A percentile compares a stretch with the other conserved stretches of the same genome.
phyloP scores from a whole-genome alignment of 2,113 vertebrate species.

The Zingel zingel region DNA sequence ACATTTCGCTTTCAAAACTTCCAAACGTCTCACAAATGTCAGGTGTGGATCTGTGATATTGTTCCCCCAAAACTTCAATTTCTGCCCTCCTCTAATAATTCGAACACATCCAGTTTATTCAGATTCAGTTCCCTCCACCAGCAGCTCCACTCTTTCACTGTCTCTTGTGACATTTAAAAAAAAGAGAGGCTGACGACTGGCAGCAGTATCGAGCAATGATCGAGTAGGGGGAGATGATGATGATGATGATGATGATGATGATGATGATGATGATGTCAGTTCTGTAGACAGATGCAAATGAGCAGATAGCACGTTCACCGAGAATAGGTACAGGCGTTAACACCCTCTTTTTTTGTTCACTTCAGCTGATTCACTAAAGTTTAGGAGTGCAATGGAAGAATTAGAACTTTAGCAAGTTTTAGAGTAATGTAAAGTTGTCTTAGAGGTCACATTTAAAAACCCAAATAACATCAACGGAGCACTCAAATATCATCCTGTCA shows the following conservation, averaged over 20 bases:
- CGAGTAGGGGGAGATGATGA: neutral
- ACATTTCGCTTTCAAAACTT: neutral
- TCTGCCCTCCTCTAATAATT: no score
- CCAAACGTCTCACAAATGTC: neutral
- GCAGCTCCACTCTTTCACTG: neutral
- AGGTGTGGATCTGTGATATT: neutral
- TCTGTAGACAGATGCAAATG: conserved; percentile 58
- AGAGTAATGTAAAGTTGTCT: neutral
- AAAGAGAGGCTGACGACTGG: neutral
- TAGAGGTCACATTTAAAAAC: neutral
- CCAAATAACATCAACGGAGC: neutral
- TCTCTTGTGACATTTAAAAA: neutral
- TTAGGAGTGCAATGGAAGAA: neutral
- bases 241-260: conserved; percentile 5
- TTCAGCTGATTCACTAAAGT: conserved; percentile 1
- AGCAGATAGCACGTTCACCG: conserved; percentile 41
- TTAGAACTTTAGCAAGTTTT: neutral
- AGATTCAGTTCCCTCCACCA: no score
- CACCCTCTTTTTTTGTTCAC: neutral
- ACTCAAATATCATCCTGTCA: neutral
- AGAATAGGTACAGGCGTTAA: conserved; percentile 55
- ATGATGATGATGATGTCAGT: conserved; percentile 54
- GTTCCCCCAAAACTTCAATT: neutral
- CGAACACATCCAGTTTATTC: neutral
- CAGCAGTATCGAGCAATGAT: neutral